phyloP scores from a whole-genome alignment of 2,113 vertebrate genomes.

The Tupaia chinensis region DNA sequence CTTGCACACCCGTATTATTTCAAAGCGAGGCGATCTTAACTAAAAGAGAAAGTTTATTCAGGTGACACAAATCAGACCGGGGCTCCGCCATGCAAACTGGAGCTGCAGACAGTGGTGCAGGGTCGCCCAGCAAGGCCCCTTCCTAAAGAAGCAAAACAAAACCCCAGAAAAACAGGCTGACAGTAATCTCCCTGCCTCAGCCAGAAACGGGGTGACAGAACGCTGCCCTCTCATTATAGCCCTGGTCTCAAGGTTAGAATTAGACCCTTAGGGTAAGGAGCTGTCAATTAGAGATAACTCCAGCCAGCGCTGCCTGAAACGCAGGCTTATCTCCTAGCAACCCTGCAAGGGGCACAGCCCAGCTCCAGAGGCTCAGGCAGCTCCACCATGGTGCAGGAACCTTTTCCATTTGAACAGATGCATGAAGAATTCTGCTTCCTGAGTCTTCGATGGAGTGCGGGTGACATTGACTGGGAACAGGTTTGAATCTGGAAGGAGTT shows the following conservation, averaged over 20 bases:
- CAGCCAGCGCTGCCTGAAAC: conserved; percentile 91
- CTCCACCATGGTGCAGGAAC: conserved; percentile 86
- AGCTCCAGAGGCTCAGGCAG: conserved; percentile 86
- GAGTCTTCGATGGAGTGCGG: conserved; percentile 65
- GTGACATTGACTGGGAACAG: conserved; percentile 77
- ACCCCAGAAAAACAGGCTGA: conserved; percentile 87
- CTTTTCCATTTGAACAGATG: conserved; percentile 88
- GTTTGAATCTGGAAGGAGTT: conserved; percentile 73
- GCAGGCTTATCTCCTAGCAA: conserved; percentile 97
- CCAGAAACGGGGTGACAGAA: conserved; percentile 91
- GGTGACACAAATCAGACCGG: conserved; percentile 92
- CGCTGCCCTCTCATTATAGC: conserved; percentile 95
- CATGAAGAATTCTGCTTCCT: conserved; percentile 83
- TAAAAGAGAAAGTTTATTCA: conserved; percentile 92
- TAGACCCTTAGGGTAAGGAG: conserved; percentile 97
- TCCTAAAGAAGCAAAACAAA: conserved; percentile 83
- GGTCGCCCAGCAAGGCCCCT: conserved; percentile 77
- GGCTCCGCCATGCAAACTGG: conserved; percentile 88
- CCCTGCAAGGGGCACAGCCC: conserved; percentile 90
- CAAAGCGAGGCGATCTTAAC: conserved; percentile 85
- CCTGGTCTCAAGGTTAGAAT: conserved; percentile 95
- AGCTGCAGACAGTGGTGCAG: conserved; percentile 86
- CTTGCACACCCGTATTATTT: conserved; percentile 15
- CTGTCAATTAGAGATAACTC: conserved; percentile 99
- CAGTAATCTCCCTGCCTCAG: conserved; percentile 87